Evolutionary conservation across 2,888 invertebrate species (phyloP).

Genomic region (Lathronympha strigana): DNA sequence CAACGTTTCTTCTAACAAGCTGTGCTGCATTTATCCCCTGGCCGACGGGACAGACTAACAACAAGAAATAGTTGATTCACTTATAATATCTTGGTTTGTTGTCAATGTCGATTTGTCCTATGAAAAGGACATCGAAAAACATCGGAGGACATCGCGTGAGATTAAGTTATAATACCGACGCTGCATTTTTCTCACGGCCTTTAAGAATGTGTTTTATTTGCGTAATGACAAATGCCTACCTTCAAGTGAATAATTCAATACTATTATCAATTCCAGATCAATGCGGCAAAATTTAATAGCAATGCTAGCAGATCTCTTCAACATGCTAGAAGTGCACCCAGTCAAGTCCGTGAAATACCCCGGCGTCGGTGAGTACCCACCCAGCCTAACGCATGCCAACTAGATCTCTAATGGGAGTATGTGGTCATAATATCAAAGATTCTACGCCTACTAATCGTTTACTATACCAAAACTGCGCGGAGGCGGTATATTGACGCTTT

Average conservation of each 20-base stretch:
- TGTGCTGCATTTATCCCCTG: too few species aligned
- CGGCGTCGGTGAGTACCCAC: slow-evolving; percentile 83
- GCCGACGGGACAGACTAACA: too few species aligned
- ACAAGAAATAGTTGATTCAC: too few species aligned
- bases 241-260: neutral
- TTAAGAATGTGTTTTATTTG: neutral
- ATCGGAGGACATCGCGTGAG: too few species aligned
- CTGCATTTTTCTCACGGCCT: neutral
- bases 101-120: neutral
- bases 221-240: neutral
- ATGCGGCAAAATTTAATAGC: slow-evolving; percentile 96
- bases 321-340: slow-evolving; percentile 96
- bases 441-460: slow-evolving; percentile 49
- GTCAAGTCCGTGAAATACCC: slow-evolving; percentile 94
- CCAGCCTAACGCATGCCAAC: slow-evolving; percentile 70
- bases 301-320: slow-evolving; percentile 97
- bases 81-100: too few species aligned
- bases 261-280: slow-evolving; percentile 34
- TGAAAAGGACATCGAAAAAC: slow-evolving; percentile 9
- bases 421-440: slow-evolving; percentile 82
- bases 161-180: too few species aligned
- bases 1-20: too few species aligned
- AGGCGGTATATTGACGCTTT: slow-evolving; percentile 32
- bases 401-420: slow-evolving; percentile 78
- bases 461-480: slow-evolving; percentile 24